Evolutionary conservation across 2,797 vertebrate genomes (phyloP), one percentile per base, ranked within the genome.

Genomic region (Gymnoscopelus braueri): DNA sequence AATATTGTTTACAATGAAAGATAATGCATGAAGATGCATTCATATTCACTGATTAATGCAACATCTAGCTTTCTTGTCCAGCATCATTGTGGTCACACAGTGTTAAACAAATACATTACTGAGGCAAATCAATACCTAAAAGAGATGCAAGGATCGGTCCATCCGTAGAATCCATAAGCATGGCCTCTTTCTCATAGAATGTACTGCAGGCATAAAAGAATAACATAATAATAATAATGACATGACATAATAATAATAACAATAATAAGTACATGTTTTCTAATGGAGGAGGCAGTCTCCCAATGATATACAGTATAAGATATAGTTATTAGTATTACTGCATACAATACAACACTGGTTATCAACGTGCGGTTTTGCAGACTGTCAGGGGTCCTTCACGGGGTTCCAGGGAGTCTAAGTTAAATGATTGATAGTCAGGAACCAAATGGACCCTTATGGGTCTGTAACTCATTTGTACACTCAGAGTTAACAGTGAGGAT

Each of bases 111-210:
- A 60, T 5, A 53, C 32, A 32, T 64, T 24, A 58, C 1, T 50
- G 48, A 19, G 23, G 55, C 57, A 54, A 3, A 11, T 60, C 9
- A 3, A 92, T 93, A 99, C 98, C 98, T 79, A 99, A 61, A 57
- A 99, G 79, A 71, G 97, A 99, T 0, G 97, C 97, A n/a, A 99
- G 96, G 69, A 99, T 98, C 0, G 97, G 97, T 55, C 98, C 98
- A 6, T 98, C 97, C 67, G 97, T 96, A 0, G 96, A 96, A 85
- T 99, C 97, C 94, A 97, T 94, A 74, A 99, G 84, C 77, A 99
- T 95, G 12, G 97, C 97, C 79, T 98, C 97, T 77, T 95, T 97
- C 86, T 99, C 98, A 2, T 99, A 99, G 90, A 96, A 98, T 69
- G 96, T 95, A 85, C 98, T 99, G 72, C 55, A 81, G 79, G 65